A percentile compares a stretch with the other conserved stretches of the same genome.
Conservation (phyloP, 64 coral and sea anemone species). For the Montipora capricornis region DNA sequence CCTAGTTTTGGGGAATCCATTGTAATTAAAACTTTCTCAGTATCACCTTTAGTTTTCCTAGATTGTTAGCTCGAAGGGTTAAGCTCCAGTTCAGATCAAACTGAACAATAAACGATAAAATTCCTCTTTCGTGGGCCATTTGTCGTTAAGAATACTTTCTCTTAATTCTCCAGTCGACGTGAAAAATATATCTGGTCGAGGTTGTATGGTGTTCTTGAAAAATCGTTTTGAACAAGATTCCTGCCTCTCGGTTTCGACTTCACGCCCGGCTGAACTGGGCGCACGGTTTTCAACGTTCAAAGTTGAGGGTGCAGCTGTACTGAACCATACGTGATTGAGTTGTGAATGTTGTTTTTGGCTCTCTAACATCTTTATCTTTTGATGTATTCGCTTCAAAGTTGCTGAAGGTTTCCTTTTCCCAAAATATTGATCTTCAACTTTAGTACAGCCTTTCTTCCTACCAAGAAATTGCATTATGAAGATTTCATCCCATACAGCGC, state of each 20-base stretch:
- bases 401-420: constrained; percentile 66
- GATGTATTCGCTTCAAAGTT: constrained; percentile 56
- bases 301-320: background rate
- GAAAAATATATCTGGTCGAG: background rate
- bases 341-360: constrained; percentile 14
- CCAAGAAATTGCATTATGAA: constrained; percentile 4
- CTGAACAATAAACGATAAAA: constrained; percentile 52
- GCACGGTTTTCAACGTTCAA: background rate
- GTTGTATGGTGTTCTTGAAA: background rate
- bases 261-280: background rate
- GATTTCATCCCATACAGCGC: background rate
- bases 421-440: constrained; percentile 63
- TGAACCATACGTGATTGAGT: background rate
- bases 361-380: constrained; percentile 55
- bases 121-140: constrained; percentile 66
- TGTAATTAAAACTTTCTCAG: no score
- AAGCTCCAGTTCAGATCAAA: constrained; percentile 30
- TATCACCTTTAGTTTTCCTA: no score
- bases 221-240: background rate
- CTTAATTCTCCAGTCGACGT: background rate
- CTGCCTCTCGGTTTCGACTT: background rate
- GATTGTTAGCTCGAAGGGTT: background rate
- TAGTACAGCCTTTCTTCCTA: constrained; percentile 51
- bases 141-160: background rate
- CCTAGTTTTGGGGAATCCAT: no score